A percentile compares a stretch with the other conserved stretches of the same genome.
Conservation (phyloP, 2,113 vertebrate genomes). For the Cyprinodon variegatus region DNA sequence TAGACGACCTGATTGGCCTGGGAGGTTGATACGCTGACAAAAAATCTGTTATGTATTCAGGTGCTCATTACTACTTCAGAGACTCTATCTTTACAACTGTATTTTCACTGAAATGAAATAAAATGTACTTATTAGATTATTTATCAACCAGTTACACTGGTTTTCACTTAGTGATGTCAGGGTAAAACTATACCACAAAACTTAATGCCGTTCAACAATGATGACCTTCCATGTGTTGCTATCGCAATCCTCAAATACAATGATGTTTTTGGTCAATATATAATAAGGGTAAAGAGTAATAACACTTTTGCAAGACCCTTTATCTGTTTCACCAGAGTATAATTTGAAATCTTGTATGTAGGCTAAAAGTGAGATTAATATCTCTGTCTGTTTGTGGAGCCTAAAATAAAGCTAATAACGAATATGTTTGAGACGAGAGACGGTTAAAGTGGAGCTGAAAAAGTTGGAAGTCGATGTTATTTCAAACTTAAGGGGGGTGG, state of each 20-base stretch:
- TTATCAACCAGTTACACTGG: neutral
- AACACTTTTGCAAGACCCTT: neutral
- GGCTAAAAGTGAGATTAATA: constrained; percentile 23
- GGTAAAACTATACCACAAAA: no score
- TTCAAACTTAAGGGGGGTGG: neutral
- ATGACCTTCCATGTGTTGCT: neutral
- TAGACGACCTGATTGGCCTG: no score
- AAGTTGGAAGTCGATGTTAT: constrained; percentile 4
- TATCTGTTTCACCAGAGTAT: neutral
- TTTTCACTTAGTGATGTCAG: no score
- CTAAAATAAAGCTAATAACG: constrained; percentile 70
- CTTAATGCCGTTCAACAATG: neutral
- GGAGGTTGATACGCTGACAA: no score
- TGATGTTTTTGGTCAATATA: neutral
- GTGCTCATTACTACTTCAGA: no score
- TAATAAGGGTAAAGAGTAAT: neutral
- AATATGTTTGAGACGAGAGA: constrained; percentile 56
- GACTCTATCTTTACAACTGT: no score
- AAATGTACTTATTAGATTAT: no score
- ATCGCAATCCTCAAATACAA: neutral
- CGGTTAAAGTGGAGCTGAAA: constrained; percentile 17
- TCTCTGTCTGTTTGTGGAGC: constrained; percentile 30
- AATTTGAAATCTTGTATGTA: constrained; percentile 12
- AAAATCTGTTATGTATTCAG: no score
- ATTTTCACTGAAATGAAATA: no score